phyloP scores from a whole-genome alignment of 2,113 vertebrate species.

The Mandrillus leucophaeus region DNA sequence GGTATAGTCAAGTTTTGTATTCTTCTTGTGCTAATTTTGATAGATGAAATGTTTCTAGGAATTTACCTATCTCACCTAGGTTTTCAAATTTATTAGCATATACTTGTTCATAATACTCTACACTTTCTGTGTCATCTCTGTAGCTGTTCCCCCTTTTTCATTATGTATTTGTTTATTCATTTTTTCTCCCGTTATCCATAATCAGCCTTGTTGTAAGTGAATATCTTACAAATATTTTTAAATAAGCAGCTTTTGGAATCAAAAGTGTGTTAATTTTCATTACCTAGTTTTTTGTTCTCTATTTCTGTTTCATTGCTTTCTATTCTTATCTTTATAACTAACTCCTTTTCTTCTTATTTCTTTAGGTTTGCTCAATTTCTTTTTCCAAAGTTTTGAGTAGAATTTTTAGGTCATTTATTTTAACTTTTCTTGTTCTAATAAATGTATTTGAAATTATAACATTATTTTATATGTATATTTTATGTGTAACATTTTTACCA shows the following conservation, averaged over 20 bases:
- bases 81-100: constrained; percentile 17
- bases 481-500: not conserved
- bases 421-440: not conserved
- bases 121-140: not conserved
- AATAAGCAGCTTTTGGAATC: not conserved
- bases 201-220: not conserved
- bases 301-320: constrained; percentile 4
- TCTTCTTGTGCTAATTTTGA: not conserved
- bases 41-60: not conserved
- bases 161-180: not conserved
- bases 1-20: not conserved
- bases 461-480: not conserved
- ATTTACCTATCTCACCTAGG: not conserved
- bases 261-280: not conserved
- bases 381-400: not conserved
- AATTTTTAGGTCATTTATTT: constrained; percentile 18
- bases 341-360: not conserved
- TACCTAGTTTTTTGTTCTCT: not conserved
- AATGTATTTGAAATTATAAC: not conserved
- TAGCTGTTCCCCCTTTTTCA: not conserved
- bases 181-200: not conserved
- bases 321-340: not conserved
- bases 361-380: not conserved
- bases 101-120: not conserved
- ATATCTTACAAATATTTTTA: not conserved